Evolutionary conservation across 2,113 vertebrate species (phyloP), one percentile per base, ranked within the genome.

Genomic region (Ptilonorhynchus violaceus): DNA sequence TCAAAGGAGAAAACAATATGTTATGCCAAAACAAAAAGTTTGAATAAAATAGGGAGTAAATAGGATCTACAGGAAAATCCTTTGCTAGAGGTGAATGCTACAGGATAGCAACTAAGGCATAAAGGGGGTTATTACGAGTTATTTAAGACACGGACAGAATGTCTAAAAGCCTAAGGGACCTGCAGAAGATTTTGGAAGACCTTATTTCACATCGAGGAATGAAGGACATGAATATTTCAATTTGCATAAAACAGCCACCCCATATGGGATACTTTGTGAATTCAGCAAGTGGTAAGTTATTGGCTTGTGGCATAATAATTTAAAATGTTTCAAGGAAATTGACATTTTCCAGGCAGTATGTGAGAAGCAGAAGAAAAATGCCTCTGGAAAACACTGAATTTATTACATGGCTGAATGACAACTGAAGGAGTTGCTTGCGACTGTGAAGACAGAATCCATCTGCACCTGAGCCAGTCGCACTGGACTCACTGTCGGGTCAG

Each of bases 401-500:
- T 84, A 59, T 49, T 67, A 31, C 21, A 31, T 31, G 63, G 28
- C 53, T 88, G 50, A 74, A 81, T 0, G 0, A 55, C 35, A 72
- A 13, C 58, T 37, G 31, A 67, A 91, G 56, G 33, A 79, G 15
- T 27, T 85, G 27, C 12, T 30, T 88, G 49, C 44, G 73, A 22
- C 22, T 10, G 13, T 64, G 85, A 63, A 63, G 47, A 41, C 25
- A 73, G 31, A 55, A 86, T 47, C 67, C 21, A 52, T 52, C 53
- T 0, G 0, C n/a, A 35, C 18, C 18, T 46, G 55, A 79, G 14
- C 7, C 23, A 31, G 22, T 47, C 44, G 46, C 28, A 8, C 20
- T 41, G 37, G 15, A 13, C 19, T 83, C 23, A 8, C 52, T 39
- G 4, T 11, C 31, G 17, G 22, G 27, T 21, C 42, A 58, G 80